Evolutionary conservation across 1,140 invertebrate species (phyloP), one percentile per base, ranked within the genome.

Genomic region (Bombus sibiricus): DNA sequence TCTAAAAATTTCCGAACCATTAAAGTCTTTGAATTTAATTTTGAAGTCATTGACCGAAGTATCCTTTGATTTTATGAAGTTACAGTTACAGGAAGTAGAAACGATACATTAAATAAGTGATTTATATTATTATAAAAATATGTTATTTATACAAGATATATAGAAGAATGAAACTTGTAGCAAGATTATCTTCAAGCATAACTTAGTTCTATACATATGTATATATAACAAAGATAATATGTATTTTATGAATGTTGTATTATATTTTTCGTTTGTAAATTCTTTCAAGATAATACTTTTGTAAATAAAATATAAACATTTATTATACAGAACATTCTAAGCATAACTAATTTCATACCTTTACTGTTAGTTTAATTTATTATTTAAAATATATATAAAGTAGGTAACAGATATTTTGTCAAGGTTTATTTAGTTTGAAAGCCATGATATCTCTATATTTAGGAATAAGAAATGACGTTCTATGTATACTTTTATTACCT

Each of bases 21-120:
- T 18, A 34, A 13, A 22, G 43, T 37, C 28, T 34, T 68, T 5
- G 3, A n/a, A 74, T 37, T 57, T 43, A 43, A 28, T 74, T 74
- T 75, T 41, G 10, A 25, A 74, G 86, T 87, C 86, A 79, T 85
- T 79, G 86, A 87, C 86, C 81, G 74, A 32, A 57, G n/a, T 75
- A 13, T 5, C 41, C 43, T 8, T 28, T 22, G 57, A 59, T 28
- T 57, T 74, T 75, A 66, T 69, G 22, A 81, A 73, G 9, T 81
- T 75, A 34, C 66, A 6, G 28, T 39, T 32, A n/a, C 34, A 12
- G 5, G 32, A 57, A 53, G n/a, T 53, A 57, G 3, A 3, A 37
- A 75, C 25, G 8, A 9, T 22, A 72, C 13, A 13, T 43, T 47
- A 59, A 41, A 86, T 15, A 59, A 43, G 9, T 25, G 8, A 53